These are phyloP conservation scores for Baronia brevicornis DNA, from an alignment of 2,888 invertebrate species.

Conservation along the genomic window DNA sequence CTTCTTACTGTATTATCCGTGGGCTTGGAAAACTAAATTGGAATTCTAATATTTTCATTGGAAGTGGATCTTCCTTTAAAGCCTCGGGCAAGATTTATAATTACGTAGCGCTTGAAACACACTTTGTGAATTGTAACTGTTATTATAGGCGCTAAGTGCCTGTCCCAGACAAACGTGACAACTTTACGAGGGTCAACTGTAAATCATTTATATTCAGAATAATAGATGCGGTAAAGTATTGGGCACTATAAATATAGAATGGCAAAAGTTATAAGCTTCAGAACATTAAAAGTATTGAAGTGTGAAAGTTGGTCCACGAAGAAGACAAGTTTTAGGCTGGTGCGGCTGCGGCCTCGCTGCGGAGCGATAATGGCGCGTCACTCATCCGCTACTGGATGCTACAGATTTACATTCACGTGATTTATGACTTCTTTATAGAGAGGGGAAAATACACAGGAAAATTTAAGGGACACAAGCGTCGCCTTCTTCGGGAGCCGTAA, in stretches of 20 bases:
- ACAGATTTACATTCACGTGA: slow-evolving; percentile 73
- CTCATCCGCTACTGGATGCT: slow-evolving; percentile 68
- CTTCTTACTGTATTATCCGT: slow-evolving; percentile 1
- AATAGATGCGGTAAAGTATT: too few species aligned
- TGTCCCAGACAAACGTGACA: slow-evolving; percentile 4
- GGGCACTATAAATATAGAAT: slow-evolving; percentile 29
- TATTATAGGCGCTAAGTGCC: slow-evolving; percentile 9
- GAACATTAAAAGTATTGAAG: slow-evolving; percentile 33
- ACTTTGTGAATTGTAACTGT: slow-evolving; percentile 3
- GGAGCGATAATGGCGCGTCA: slow-evolving; percentile 70
- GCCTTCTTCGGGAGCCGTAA: slow-evolving; percentile 13
- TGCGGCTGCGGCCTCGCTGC: slow-evolving; percentile 30
- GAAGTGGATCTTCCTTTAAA: slow-evolving; percentile 7
- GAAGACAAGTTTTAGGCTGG: slow-evolving; percentile 56
- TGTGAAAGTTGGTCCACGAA: slow-evolving; percentile 28
- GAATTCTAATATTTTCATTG: slow-evolving; percentile 11
- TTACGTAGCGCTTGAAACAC: slow-evolving; percentile 5
- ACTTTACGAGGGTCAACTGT: slow-evolving; percentile 8
- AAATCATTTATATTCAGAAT: slow-evolving; percentile 9
- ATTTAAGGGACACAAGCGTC: slow-evolving; percentile 35
- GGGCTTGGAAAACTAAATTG: slow-evolving; percentile 9
- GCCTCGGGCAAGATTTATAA: slow-evolving; percentile 12
- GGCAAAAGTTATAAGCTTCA: slow-evolving; percentile 25
- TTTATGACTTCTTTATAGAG: slow-evolving; percentile 73
- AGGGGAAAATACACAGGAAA: slow-evolving; percentile 62